Conservation (phyloP, 2,113 vertebrate species). For the Emydura subglobosa region DNA sequence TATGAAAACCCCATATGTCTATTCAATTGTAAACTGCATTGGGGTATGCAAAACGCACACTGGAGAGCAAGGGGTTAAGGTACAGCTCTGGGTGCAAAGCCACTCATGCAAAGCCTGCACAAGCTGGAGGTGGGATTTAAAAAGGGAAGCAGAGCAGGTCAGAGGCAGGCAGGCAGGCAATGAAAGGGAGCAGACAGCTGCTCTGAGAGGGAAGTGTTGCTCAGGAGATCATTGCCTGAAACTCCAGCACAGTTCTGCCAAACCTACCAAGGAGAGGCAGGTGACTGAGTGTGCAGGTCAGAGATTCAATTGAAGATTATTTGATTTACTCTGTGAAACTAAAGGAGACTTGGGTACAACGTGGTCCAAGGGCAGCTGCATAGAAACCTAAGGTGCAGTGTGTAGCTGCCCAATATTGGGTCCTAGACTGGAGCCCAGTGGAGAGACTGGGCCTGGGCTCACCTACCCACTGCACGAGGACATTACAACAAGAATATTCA, state of each 20-base stretch:
- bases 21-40: not conserved
- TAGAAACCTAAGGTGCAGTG: not conserved
- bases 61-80: not conserved
- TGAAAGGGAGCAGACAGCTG: not conserved
- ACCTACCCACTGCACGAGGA: not conserved
- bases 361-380: not conserved
- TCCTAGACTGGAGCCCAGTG: not conserved
- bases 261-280: not conserved
- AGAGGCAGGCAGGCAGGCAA: not conserved
- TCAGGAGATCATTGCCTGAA: not conserved
- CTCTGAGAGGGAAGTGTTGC: not conserved
- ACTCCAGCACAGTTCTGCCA: not conserved
- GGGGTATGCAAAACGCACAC: not conserved
- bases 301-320: not conserved
- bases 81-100: not conserved
- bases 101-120: not conserved
- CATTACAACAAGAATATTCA: not conserved
- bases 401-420: not conserved
- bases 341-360: not conserved
- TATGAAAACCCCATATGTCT: not conserved
- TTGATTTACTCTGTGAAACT: not conserved
- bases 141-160: not conserved
- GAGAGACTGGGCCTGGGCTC: not conserved
- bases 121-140: not conserved
- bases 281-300: not conserved